Evolutionary conservation across 2,113 vertebrate genomes (phyloP), one percentile per base, ranked within the genome.

Genomic region (Candoia aspera): DNA sequence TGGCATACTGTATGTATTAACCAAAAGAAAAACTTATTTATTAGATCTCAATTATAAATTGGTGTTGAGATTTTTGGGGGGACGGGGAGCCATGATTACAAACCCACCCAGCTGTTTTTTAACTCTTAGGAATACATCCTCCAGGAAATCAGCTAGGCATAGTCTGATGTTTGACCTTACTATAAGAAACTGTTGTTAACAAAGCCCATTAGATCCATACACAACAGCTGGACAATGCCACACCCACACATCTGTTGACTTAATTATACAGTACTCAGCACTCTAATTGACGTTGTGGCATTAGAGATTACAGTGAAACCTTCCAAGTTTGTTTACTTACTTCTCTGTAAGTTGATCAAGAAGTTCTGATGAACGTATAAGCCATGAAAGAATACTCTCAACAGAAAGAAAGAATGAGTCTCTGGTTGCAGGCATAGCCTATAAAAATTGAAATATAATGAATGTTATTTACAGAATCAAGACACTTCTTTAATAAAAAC

Each of bases 191-290:
- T 23, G 37, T 79, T 91, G 37, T 29, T 49, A 0, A 0, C n/a
- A 54, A 64, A 0, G 62, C 29, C 21, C 90, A 0, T 91, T 90
- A 2, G 90, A 0, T 23, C 92, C 0, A 8, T 85, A 94, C 94
- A 95, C 91, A 95, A 94, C 90, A 94, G 94, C 95, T 96, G 92
- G 92, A 95, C 94, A 83, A 95, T 0, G 68, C 1, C 0, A 0
- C 21, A 26, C 87, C 90, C 89, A 68, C 42, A 0, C 0, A 86
- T 29, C 88, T 64, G 89, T 91, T 95, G 94, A 96, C 91, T 97
- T 95, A 0, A 13, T 12, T 29, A 15, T 85, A 42, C 42, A 42
- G 42, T 42, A 85, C 15, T 54, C 6, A 59, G 89, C 85, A 90
- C 68, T 86, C n/a, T 0, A 0, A 37, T 84, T 94, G 90, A 0